A percentile compares a stretch with the other conserved stretches of the same genome.
These are phyloP conservation scores for Pseudochirops cupreus DNA, from an alignment of 2,797 vertebrate species.

Conservation along the genomic window DNA sequence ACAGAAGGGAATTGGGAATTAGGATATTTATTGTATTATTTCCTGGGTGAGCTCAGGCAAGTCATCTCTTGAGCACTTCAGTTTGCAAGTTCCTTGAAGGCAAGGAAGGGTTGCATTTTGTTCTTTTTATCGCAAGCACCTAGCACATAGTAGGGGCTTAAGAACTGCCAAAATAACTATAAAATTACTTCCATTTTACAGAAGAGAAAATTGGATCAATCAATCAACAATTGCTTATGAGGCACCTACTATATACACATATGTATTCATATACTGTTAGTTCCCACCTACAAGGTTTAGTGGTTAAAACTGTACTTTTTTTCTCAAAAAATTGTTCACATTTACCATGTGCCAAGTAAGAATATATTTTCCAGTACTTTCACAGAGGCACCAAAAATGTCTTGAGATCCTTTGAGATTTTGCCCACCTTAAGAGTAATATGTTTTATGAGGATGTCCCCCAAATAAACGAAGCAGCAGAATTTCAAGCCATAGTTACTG, in stretches of 20 bases:
- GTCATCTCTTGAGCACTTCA: not conserved
- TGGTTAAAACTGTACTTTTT: not conserved
- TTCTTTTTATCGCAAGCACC: not conserved
- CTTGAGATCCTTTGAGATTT: not conserved
- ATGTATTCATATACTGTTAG: not conserved
- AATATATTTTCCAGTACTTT: not conserved
- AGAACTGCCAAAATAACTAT: not conserved
- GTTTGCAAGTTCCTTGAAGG: not conserved
- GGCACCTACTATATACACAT: not conserved
- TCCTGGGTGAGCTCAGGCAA: not conserved
- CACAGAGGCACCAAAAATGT: not conserved
- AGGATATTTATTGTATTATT: not conserved
- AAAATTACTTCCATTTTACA: not conserved
- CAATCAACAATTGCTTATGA: not conserved
- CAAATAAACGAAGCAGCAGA: not conserved
- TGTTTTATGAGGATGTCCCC: not conserved
- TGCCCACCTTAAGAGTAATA: not conserved
- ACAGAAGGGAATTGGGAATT: slow-evolving; percentile 1
- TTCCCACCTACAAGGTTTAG: not conserved
- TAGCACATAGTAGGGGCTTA: not conserved
- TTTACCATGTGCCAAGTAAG: not conserved
- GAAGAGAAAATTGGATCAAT: not conserved
- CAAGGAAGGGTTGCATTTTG: not conserved
- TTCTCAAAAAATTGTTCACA: not conserved
- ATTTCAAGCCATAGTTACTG: not conserved